phyloP scores from a whole-genome alignment of 2,113 vertebrate genomes.

The Acrocephalus arundinaceus region DNA sequence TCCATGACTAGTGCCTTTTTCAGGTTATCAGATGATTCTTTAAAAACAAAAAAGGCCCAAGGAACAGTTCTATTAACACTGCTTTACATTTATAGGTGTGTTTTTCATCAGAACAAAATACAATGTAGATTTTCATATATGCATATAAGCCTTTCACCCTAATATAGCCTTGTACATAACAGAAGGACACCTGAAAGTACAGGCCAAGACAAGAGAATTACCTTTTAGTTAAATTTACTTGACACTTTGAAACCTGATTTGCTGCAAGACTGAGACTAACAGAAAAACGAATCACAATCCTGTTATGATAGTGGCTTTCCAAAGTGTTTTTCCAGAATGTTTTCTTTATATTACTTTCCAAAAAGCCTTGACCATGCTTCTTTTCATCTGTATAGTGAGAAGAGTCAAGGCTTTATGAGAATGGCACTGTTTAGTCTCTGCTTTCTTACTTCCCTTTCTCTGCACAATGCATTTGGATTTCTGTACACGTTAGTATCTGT shows the following conservation, averaged over 20 bases:
- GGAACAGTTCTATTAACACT: background rate
- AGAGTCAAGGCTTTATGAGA: background rate
- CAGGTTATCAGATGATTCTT: background rate
- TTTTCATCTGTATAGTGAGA: background rate
- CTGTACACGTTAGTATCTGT: background rate
- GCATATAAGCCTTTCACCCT: background rate
- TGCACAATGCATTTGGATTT: background rate
- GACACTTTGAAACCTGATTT: background rate
- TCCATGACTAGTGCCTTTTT: background rate
- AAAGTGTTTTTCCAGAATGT: background rate
- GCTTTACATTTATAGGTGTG: background rate
- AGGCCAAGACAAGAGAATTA: background rate
- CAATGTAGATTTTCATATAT: background rate
- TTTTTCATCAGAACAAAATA: background rate
- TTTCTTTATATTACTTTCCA: background rate
- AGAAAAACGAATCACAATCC: background rate
- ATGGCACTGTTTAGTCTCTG: rapidly evolving
- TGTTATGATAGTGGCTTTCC: background rate
- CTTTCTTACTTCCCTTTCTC: background rate
- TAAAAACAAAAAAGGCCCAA: background rate
- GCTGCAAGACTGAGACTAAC: background rate
- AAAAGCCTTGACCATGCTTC: background rate
- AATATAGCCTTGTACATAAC: background rate
- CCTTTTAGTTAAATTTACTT: background rate
- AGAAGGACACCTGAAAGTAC: background rate